These are phyloP conservation scores for Callipepla squamata DNA, from an alignment of 2,113 vertebrate species.

Conservation along the genomic window DNA sequence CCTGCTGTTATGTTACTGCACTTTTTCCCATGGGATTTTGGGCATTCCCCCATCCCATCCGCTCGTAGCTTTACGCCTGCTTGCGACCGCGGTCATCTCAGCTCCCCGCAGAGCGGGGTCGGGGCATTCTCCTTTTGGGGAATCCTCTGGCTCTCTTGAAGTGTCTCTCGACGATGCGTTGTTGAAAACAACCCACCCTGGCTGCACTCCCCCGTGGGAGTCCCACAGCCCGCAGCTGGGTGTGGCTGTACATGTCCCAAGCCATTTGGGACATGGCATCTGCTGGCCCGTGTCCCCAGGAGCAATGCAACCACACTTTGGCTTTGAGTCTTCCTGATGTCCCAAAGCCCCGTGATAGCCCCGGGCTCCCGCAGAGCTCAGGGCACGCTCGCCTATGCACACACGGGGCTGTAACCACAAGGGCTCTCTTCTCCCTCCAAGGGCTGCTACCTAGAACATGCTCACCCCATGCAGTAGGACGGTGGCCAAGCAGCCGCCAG, in stretches of 20 bases:
- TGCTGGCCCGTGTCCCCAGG: not conserved
- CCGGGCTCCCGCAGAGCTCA: not conserved
- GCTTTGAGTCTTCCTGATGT: slow-evolving; percentile 48
- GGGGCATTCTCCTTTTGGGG: not conserved
- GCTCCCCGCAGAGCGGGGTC: not conserved
- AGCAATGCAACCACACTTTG: not conserved
- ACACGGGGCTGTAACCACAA: slow-evolving; percentile 33
- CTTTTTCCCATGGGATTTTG: slow-evolving; percentile 25
- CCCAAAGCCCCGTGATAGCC: not conserved
- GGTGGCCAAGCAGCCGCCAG: not conserved
- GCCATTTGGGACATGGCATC: not conserved
- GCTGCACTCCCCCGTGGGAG: not conserved
- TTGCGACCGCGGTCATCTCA: not conserved
- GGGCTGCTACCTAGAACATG: slow-evolving; percentile 59
- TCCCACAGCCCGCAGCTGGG: no score
- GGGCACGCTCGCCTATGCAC: not conserved
- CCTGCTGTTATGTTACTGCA: slow-evolving; percentile 49
- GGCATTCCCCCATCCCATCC: slow-evolving; percentile 10
- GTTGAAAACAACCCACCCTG: not conserved
- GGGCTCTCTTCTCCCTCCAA: slow-evolving; percentile 68
- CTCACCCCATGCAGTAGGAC: not conserved
- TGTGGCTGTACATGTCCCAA: not conserved
- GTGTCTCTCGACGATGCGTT: not conserved
- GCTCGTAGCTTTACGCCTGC: slow-evolving; percentile 21
- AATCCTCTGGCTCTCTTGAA: not conserved